These are phyloP conservation scores for Cephonodes hylas DNA, from an alignment of 2,888 invertebrate genomes.

Conservation along the genomic window DNA sequence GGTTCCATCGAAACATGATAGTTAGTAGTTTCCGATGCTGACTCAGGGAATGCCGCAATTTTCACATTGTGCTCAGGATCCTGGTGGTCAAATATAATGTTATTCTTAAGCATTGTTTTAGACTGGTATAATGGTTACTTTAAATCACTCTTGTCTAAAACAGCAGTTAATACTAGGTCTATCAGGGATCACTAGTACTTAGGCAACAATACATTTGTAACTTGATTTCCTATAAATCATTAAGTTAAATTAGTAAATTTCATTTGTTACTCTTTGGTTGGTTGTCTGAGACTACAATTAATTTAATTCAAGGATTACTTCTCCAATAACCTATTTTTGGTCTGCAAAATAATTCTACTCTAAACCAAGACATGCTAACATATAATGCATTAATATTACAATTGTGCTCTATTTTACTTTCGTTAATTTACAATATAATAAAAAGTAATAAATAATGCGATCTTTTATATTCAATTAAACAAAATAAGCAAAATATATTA, in stretches of 20 bases:
- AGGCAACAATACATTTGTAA: no score
- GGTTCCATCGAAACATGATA: conserved; percentile 49
- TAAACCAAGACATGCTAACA: background rate
- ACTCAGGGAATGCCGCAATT: conserved; percentile 65
- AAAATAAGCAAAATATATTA: background rate
- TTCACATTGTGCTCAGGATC: conserved; percentile 63
- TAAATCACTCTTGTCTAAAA: no score
- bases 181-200: no score
- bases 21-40: conserved; percentile 57
- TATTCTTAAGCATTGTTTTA: no score
- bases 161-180: no score
- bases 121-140: background rate
- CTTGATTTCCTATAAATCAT: no score
- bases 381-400: background rate
- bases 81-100: background rate
- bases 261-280: no score
- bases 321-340: no score
- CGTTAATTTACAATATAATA: background rate
- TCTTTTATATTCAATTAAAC: background rate
- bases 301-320: no score
- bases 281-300: no score
- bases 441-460: background rate
- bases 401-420: background rate
- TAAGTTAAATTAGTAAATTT: no score
- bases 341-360: background rate